Evolutionary conservation across 2,888 invertebrate species (phyloP).

Genomic region (Synanthedon tipuliformis): DNA sequence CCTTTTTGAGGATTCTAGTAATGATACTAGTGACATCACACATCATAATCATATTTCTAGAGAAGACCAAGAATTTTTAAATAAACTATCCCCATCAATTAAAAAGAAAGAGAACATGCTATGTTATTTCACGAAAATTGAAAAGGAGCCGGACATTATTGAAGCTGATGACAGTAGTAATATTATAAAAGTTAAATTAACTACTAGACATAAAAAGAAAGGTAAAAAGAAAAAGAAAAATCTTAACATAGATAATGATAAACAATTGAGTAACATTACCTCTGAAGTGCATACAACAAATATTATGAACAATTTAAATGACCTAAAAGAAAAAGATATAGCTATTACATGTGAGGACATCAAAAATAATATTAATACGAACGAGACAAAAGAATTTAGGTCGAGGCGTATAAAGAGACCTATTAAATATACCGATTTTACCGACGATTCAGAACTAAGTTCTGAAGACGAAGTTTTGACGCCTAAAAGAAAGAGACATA

Average conservation of each 20-base stretch:
- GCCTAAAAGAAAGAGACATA: slow-evolving; percentile 43
- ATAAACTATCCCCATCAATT: slow-evolving; percentile 68
- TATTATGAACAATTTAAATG: background rate
- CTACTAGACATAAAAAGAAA: slow-evolving; percentile 34
- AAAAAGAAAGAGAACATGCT: slow-evolving; percentile 72
- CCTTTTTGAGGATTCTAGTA: slow-evolving; percentile 27
- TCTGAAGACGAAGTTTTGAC: slow-evolving; percentile 62
- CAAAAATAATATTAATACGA: background rate
- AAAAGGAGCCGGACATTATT: slow-evolving; percentile 28
- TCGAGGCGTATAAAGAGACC: slow-evolving; percentile 52
- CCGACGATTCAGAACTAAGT: slow-evolving; percentile 34
- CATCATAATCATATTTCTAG: slow-evolving; percentile 14
- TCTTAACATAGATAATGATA: slow-evolving; percentile 15
- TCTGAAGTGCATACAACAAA: background rate
- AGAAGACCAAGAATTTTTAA: slow-evolving; percentile 59
- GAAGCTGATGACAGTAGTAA: slow-evolving; percentile 13
- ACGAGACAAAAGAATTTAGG: slow-evolving; percentile 12
- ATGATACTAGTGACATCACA: slow-evolving; percentile 7
- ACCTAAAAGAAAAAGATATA: background rate
- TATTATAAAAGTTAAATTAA: slow-evolving; percentile 46
- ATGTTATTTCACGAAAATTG: slow-evolving; percentile 69
- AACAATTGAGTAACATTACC: background rate
- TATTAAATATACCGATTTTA: slow-evolving; percentile 48
- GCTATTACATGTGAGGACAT: background rate
- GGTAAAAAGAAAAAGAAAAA: slow-evolving; percentile 27